Evolutionary conservation across 2,888 invertebrate species (phyloP), one percentile per base, ranked within the genome.

Genomic region (Campopleginae sp.): DNA sequence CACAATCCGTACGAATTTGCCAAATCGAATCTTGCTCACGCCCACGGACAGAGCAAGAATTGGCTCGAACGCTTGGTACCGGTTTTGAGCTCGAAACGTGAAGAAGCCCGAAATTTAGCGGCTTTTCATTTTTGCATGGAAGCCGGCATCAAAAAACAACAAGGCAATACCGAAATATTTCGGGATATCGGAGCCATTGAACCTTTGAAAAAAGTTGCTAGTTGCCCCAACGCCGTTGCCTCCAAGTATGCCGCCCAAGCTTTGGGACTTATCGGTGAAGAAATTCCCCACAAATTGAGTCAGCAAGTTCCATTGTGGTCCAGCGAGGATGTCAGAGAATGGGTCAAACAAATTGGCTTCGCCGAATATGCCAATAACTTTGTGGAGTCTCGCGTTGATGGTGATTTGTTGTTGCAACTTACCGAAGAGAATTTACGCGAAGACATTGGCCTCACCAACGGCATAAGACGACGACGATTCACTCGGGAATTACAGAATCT

Each of bases 111-210:
- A 90, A 98, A 98, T 93, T 94, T 99, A 89, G 99, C 99, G 4
- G 99, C 99, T 48, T 99, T 99, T 93, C 99, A 99, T 93, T 98
- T 99, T 94, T 99, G 99, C 92, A 99, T 99, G 98, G 99, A 99
- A 94, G 99, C 99, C 14, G 98, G 98, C 51, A 99, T 99, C 79
- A 99, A 99, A 94, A 98, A 98, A 90, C 97, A 97, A 90, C 98
- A 98, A 93, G 97, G 97, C 5, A 98, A 98, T 87, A 98, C 98
- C 0, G 96, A 97, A 93, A 97, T 98, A 91, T 99, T 99, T 93
- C 95, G 96, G 85, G 98, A 98, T 94, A 99, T 99, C 88, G 98
- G 98, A 77, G 99, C 99, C 0, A 97, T 99, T 86, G 98, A 98
- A 90, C 97, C 99, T 0, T 95, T 99, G 90, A 99, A 99, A 93